These are phyloP conservation scores for Teleiodes luculella DNA, from an alignment of 2,888 invertebrate genomes.

Conservation along the genomic window DNA sequence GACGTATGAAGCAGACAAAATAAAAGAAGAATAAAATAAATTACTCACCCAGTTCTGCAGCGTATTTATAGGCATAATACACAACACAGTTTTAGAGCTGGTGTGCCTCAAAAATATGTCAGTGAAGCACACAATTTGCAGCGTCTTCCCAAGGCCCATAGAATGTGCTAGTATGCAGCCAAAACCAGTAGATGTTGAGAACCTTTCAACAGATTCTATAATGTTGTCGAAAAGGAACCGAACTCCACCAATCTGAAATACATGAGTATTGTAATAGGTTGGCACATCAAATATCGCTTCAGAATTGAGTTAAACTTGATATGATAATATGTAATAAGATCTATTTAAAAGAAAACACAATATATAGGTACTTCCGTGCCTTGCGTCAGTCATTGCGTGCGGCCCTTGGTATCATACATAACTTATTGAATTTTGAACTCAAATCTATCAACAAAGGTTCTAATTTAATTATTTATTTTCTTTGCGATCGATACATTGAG, in stretches of 20 bases:
- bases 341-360: too few species aligned
- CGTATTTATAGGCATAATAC: slow-evolving; percentile 99
- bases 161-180: slow-evolving; percentile 99
- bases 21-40: not conserved
- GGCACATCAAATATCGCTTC: not conserved
- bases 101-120: slow-evolving; percentile 97
- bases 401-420: too few species aligned
- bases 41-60: slow-evolving; percentile 94
- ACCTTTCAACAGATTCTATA: slow-evolving; percentile 94
- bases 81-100: slow-evolving; percentile 90
- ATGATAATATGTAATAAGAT: too few species aligned
- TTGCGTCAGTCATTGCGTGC: too few species aligned
- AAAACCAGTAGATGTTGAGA: slow-evolving; percentile 92
- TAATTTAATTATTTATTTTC: too few species aligned
- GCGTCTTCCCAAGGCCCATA: slow-evolving; percentile 99
- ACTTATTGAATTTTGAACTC: too few species aligned
- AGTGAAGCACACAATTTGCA: slow-evolving; percentile 96
- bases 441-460: too few species aligned
- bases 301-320: not conserved
- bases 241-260: slow-evolving; percentile 90
- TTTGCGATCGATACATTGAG: too few species aligned
- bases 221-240: slow-evolving; percentile 98
- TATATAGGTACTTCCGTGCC: too few species aligned
- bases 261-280: not conserved
- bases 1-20: too few species aligned